A percentile compares a stretch with the other conserved stretches of the same genome.
Conservation (phyloP, 1,140 invertebrate genomes). For the Panagrolaimus sp. region DNA sequence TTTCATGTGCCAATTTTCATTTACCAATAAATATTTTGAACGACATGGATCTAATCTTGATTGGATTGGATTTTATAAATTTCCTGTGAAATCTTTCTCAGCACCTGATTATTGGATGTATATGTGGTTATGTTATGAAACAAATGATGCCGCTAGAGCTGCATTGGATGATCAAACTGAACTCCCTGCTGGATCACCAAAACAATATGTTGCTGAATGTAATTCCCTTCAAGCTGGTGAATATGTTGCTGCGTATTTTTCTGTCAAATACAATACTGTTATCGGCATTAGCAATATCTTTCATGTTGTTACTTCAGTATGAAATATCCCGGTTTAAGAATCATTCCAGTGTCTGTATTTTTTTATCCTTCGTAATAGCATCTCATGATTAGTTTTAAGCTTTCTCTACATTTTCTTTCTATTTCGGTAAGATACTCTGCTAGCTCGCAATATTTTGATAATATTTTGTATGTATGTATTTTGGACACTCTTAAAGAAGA, state of each 20-base stretch:
- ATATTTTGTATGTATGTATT: background rate
- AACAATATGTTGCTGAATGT: conserved; percentile 15
- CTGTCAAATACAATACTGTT: background rate
- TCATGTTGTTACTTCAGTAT: background rate
- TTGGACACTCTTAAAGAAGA: too few species aligned
- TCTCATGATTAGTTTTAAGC: background rate
- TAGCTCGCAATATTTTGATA: background rate
- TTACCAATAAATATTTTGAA: background rate
- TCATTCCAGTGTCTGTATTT: too few species aligned
- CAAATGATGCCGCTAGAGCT: background rate
- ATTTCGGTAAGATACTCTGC: background rate
- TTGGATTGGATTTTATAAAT: conserved; percentile 4
- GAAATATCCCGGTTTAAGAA: background rate
- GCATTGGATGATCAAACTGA: background rate
- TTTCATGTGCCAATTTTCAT: conserved; percentile 11
- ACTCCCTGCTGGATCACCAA: background rate
- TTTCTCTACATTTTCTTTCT: background rate
- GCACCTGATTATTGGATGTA: conserved; percentile 1
- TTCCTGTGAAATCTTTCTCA: background rate
- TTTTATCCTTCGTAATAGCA: background rate
- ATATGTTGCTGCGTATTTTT: conserved; percentile 5
- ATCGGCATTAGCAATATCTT: conserved; percentile 16
- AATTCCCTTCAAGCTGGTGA: background rate
- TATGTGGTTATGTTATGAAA: conserved; percentile 13
- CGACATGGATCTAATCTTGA: conserved; percentile 2